Conservation (phyloP, 2,113 vertebrate genomes). For the Campylorhamphus procurvoides region DNA sequence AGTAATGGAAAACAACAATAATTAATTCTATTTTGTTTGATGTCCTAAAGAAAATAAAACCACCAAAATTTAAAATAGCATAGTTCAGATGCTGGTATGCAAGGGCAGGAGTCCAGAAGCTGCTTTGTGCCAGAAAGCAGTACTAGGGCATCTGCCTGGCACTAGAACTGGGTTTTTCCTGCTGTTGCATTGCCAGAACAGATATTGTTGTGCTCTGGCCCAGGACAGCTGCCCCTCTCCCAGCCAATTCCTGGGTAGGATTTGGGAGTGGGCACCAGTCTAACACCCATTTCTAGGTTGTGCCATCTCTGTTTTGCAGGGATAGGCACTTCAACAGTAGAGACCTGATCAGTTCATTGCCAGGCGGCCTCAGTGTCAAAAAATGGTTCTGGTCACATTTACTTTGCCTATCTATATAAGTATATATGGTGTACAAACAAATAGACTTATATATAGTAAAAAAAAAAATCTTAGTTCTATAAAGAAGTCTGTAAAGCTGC, state of each 20-base stretch:
- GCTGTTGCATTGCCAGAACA: not conserved
- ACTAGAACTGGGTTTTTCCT: not conserved
- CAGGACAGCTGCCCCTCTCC: not conserved
- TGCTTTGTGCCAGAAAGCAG: not conserved
- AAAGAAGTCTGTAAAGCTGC: not conserved
- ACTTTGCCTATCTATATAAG: not conserved
- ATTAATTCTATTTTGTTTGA: not conserved
- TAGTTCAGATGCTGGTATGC: not conserved
- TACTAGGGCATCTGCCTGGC: no score
- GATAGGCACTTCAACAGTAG: not conserved
- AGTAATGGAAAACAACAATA: not conserved
- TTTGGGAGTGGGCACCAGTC: not conserved
- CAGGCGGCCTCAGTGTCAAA: not conserved
- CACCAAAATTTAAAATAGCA: not conserved
- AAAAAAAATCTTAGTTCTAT: not conserved
- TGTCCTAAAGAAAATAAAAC: not conserved
- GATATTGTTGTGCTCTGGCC: accelerated
- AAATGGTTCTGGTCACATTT: not conserved
- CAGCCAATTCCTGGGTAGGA: not conserved
- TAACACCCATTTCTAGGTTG: not conserved
- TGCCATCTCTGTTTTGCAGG: not conserved
- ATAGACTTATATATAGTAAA: not conserved
- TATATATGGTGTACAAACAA: not conserved
- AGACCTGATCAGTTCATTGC: not conserved
- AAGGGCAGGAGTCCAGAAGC: not conserved